These are phyloP conservation scores for Reticulitermes speratus DNA, from an alignment of 1,140 invertebrate species.

Conservation along the genomic window DNA sequence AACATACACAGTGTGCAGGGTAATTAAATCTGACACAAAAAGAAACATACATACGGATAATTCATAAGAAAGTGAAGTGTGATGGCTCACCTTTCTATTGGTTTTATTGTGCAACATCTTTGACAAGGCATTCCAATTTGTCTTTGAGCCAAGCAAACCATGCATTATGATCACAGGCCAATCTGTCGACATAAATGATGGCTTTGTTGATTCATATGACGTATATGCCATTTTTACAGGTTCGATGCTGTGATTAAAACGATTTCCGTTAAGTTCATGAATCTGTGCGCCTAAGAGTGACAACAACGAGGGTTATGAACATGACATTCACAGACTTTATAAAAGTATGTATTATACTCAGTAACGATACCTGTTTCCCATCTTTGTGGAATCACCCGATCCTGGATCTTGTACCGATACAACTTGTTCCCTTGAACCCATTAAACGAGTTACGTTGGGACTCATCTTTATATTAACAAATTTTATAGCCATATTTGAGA, in stretches of 20 bases:
- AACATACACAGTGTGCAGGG: background rate
- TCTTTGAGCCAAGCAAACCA: constrained; percentile 32
- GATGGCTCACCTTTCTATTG: constrained; percentile 28
- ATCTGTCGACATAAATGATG: background rate
- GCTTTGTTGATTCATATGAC: constrained; percentile 19
- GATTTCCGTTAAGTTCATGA: background rate
- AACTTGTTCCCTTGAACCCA: background rate
- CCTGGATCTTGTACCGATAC: background rate
- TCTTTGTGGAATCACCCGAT: background rate
- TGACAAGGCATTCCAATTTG: constrained; percentile 34
- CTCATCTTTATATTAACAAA: background rate
- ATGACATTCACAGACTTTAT: no score
- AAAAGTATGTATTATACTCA: background rate
- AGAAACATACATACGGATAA: background rate
- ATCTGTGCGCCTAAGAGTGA: no score
- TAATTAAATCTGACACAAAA: background rate
- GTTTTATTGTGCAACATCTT: constrained; percentile 23
- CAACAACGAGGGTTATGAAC: no score
- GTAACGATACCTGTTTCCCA: background rate
- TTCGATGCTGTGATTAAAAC: constrained; percentile 17
- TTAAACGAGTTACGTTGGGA: constrained; percentile 2
- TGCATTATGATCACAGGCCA: constrained; percentile 33
- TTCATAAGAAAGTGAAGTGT: background rate
- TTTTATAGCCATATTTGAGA: background rate
- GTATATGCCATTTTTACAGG: constrained; percentile 28